These are phyloP conservation scores for Silvanus unidentatus DNA, from an alignment of 2,888 invertebrate species.

Conservation along the genomic window DNA sequence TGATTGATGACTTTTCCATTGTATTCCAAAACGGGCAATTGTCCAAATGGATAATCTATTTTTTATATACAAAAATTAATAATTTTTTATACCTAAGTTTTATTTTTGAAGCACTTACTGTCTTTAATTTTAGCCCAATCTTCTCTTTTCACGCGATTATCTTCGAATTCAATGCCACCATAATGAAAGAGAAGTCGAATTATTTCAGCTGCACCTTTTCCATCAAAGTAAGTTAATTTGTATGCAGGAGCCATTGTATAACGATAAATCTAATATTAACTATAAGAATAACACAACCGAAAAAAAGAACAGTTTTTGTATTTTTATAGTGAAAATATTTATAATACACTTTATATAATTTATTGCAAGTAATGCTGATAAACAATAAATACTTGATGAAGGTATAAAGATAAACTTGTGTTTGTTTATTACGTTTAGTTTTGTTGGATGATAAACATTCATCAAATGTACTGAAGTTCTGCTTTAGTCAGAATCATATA, in stretches of 20 bases:
- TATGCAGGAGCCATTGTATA: constrained; percentile 49
- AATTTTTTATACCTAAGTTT: neutral
- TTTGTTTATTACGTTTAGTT: too few relatives aligned
- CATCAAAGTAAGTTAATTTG: constrained; percentile 58
- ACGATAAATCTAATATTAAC: too few relatives aligned
- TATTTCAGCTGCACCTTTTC: constrained; percentile 58
- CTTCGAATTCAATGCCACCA: constrained; percentile 57
- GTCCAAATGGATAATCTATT: constrained; percentile 23
- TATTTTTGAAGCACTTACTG: constrained; percentile 23
- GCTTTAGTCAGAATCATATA: too few relatives aligned
- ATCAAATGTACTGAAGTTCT: too few relatives aligned
- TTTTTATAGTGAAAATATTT: too few relatives aligned
- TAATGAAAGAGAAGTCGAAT: constrained; percentile 58
- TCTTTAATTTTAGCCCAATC: constrained; percentile 36
- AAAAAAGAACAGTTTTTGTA: too few relatives aligned
- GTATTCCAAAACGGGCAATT: constrained; percentile 57
- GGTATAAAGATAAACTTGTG: too few relatives aligned
- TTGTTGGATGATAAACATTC: too few relatives aligned
- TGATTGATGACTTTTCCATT: constrained; percentile 60
- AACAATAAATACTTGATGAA: too few relatives aligned
- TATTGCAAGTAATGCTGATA: too few relatives aligned
- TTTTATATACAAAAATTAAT: neutral
- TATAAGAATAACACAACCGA: too few relatives aligned
- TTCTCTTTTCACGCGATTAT: constrained; percentile 48
- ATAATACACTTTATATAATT: too few relatives aligned